phyloP scores from a whole-genome alignment of 1,140 invertebrate genomes.

The Trachymyrmex cornetzi region DNA sequence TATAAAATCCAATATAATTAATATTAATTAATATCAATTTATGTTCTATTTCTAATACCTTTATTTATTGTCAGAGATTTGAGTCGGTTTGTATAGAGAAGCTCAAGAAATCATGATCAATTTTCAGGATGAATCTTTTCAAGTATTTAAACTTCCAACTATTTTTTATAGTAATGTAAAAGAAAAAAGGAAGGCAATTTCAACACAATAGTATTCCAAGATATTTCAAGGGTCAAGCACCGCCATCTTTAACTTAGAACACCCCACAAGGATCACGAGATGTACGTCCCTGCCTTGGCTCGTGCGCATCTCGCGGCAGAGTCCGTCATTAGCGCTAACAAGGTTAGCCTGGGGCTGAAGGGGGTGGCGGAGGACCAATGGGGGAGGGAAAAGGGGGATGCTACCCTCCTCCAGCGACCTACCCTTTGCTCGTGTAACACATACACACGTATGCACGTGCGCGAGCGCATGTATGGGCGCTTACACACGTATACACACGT shows the following conservation, averaged over 20 bases:
- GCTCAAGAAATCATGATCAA: not conserved
- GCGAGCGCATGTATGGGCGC: constrained; percentile 40
- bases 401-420: constrained; percentile 67
- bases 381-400: constrained; percentile 43
- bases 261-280: constrained; percentile 23
- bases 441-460: constrained; percentile 47
- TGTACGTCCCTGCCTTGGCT: constrained; percentile 65
- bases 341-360: constrained; percentile 83
- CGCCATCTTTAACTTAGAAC: constrained; percentile 47
- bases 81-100: not conserved
- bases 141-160: not conserved
- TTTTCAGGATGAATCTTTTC: not conserved
- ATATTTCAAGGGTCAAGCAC: constrained; percentile 30
- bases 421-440: constrained; percentile 63
- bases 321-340: constrained; percentile 85
- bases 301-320: constrained; percentile 77
- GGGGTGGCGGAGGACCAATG: constrained; percentile 14
- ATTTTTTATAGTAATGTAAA: not conserved
- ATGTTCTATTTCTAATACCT: not conserved
- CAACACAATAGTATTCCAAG: not conserved
- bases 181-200: not conserved
- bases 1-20: not conserved
- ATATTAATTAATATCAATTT: not conserved
- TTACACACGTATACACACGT: constrained; percentile 32
- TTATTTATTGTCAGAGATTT: not conserved